These are phyloP conservation scores for Antheraea pernyi DNA, from an alignment of 1,140 invertebrate species.

Conservation along the genomic window DNA sequence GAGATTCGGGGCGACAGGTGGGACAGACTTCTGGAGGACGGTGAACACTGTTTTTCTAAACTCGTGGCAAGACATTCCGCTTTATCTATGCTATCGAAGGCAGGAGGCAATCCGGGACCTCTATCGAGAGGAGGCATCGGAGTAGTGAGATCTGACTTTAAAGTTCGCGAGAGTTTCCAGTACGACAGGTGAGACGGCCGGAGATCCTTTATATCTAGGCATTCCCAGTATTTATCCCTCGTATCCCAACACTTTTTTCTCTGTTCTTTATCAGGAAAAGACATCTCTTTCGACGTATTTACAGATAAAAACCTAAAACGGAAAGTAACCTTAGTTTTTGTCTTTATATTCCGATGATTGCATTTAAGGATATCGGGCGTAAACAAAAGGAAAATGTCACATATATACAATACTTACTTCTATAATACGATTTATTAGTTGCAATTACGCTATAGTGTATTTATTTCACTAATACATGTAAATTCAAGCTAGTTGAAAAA, in stretches of 20 bases:
- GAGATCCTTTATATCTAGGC: slow-evolving; percentile 89
- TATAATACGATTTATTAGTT: neutral
- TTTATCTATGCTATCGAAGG: no score
- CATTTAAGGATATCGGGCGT: neutral
- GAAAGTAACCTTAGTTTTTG: neutral
- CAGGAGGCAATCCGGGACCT: no score
- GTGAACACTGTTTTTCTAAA: no score
- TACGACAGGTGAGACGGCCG: no score
- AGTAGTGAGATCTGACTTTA: no score
- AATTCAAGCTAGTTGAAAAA: neutral
- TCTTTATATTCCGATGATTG: neutral
- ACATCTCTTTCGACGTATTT: slow-evolving; percentile 81
- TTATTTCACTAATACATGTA: neutral
- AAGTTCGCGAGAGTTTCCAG: no score
- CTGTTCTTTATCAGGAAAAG: slow-evolving; percentile 90
- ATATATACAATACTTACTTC: neutral
- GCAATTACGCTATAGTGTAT: neutral
- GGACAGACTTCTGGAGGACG: no score
- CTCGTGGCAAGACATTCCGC: no score
- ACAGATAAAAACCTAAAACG: slow-evolving; percentile 7
- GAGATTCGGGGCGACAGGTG: no score
- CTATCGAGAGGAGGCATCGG: no score
- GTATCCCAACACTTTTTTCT: slow-evolving; percentile 91
- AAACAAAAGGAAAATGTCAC: neutral
- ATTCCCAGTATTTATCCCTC: slow-evolving; percentile 94